Percentiles rank a stretch among this genome's conserved stretches.
These are phyloP conservation scores for Dallia pectoralis DNA, from an alignment of 2,797 vertebrate genomes.

Conservation along the genomic window DNA sequence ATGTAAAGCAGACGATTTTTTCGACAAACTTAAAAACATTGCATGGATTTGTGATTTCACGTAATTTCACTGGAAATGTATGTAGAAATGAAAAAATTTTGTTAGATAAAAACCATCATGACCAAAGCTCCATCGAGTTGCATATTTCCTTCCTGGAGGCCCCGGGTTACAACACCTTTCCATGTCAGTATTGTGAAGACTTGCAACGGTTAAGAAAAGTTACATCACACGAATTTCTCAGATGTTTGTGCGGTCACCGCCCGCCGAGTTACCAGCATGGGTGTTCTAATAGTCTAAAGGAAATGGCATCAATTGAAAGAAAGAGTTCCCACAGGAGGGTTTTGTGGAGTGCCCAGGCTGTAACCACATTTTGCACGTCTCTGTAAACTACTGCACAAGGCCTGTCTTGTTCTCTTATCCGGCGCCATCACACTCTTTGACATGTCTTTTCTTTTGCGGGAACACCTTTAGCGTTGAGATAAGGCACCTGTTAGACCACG, in stretches of 20 bases:
- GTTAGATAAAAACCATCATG: not conserved
- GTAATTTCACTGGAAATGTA: too few species aligned
- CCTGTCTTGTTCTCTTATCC: constrained; percentile 37
- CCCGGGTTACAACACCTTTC: not conserved
- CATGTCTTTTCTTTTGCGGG: constrained; percentile 24
- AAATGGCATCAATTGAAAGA: not conserved
- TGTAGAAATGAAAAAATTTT: too few species aligned
- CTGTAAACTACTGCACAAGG: constrained; percentile 36
- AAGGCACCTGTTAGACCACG: constrained; percentile 18
- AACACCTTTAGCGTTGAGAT: constrained; percentile 13
- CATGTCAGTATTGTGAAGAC: not conserved
- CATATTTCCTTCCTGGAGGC: not conserved
- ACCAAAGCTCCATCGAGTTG: not conserved
- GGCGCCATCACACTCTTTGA: constrained; percentile 23
- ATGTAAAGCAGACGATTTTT: too few species aligned
- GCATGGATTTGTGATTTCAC: too few species aligned
- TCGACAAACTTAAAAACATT: too few species aligned
- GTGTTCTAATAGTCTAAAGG: not conserved
- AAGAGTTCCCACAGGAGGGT: not conserved
- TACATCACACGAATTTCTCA: not conserved
- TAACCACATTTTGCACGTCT: constrained; percentile 27
- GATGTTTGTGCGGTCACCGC: not conserved
- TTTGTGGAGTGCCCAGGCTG: not conserved
- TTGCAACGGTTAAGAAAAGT: not conserved
- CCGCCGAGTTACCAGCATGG: not conserved